Base-by-base conservation (phyloP, 2,888 invertebrate species). In the Branchipolynoe longqiensis region DNA sequence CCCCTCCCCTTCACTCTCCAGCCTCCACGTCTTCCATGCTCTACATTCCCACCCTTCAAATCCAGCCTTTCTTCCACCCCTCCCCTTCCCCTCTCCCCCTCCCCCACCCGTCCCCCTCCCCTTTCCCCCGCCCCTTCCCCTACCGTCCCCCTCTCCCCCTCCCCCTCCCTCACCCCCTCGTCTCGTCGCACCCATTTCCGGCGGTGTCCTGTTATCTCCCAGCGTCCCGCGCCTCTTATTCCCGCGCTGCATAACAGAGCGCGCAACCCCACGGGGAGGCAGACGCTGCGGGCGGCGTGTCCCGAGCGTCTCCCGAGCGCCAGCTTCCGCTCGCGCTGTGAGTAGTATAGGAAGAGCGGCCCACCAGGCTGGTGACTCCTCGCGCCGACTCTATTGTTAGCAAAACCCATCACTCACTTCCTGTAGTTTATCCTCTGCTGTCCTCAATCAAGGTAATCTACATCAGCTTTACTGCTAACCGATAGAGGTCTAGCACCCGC, bases 211-310 rank as follows among this genome's bases (percentile, higher is more conserved):
- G n/a, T n/a, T n/a, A n/a, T n/a, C n/a, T n/a, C n/a, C n/a, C n/a
- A n/a, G n/a, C n/a, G n/a, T n/a, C n/a, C 25, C 3, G n/a, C 62
- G 62, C 62, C 38, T 69, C 69, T n/a, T 18, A n/a, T 69, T 38
- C 69, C 31, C 31, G 28, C 22, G 25, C 62, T 69, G 69, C 69
- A 69, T 69, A 69, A 69, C 69, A 69, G 69, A 69, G 69, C 69
- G 69, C n/a, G 69, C 69, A 69, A 36, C 38, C 38, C 69, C 69
- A 36, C 69, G 33, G 69, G 69, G 69, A 69, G 38, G 38, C 69
- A 31, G 33, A 62, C 33, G 62, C 33, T 69, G 8, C 38, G 38
- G 33, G 33, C n/a, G n/a, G n/a, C 69, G 36, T 69, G 36, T 69
- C 36, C 12, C 36, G n/a, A n/a, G n/a, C 48, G n/a, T 25, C 62